Conservation (phyloP, 2,113 vertebrate genomes). For the Sitta europaea region DNA sequence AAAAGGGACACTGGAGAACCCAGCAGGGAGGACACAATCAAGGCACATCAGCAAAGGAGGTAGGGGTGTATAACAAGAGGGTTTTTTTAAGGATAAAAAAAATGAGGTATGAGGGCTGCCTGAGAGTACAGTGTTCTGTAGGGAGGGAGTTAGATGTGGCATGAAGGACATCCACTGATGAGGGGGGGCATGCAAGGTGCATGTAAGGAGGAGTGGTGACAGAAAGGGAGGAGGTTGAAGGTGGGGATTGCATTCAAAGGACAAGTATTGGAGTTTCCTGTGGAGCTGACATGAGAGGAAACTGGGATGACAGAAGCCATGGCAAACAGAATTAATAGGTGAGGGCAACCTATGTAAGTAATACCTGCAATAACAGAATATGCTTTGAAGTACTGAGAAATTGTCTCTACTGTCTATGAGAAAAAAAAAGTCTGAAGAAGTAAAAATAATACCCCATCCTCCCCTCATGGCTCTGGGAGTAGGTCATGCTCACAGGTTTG, state of each 20-base stretch:
- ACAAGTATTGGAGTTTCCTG: accelerated
- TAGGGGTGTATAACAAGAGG: accelerated
- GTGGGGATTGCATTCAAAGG: background rate
- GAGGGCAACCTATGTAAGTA: background rate
- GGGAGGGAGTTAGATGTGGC: background rate
- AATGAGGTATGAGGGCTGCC: background rate
- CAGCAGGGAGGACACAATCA: background rate
- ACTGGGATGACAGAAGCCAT: background rate
- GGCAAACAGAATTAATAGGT: background rate
- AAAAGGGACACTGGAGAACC: background rate
- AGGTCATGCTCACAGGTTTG: background rate
- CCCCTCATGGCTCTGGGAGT: background rate
- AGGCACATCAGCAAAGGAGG: background rate
- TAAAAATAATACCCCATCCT: background rate
- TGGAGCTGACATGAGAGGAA: background rate
- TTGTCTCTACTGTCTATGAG: background rate
- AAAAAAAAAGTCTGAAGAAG: background rate
- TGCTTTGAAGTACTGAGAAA: background rate
- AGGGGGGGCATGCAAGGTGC: accelerated
- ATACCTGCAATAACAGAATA: background rate
- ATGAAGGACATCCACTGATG: background rate
- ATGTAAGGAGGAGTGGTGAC: background rate
- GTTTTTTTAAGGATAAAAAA: background rate
- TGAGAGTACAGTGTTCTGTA: background rate
- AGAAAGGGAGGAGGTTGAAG: background rate